Evolutionary conservation across 2,888 invertebrate species (phyloP), one percentile per base, ranked within the genome.

Genomic region (Microctonus aethiopoides): DNA sequence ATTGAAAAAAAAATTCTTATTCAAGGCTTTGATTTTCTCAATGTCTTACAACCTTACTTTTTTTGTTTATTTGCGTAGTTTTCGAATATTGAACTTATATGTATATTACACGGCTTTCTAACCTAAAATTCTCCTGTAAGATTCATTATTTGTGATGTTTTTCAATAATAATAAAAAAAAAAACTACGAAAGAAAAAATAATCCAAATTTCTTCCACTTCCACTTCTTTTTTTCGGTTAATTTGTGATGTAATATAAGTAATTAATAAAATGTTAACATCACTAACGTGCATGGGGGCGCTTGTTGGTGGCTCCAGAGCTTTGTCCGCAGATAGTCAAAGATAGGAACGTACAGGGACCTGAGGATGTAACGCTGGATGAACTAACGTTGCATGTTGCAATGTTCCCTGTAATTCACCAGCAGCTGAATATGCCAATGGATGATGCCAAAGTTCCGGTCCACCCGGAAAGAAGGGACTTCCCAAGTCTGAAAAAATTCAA

Each of bases 291-390:
- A 89, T 88, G 86, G 88, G 88, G 87, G 88, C 88, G 87, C 88
- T 88, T 84, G 89, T 88, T 87, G 88, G 89, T 85, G 88, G 87
- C 87, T 89, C 89, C 89, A 88, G 87, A 88, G 91, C 91, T 90
- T 94, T 92, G 91, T 92, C 92, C 90, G 93, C 92, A 94, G 95
- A 94, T 95, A 95, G 95, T 96, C 95, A 96, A 93, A 96, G 95
- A 92, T 95, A 96, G 90, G 95, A 95, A 89, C 96, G 95, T 88
- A 96, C 96, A 88, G 96, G 96, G 89, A 97, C 95, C 93, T 98
- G 97, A 88, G 96, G 96, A 90, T 97, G 96, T 89, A 98, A 93
- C 89, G 96, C 97, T 87, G 97, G 97, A 89, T 97, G 97, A 87
- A 97, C 95, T 86, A 98, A 92, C 79, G 96, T 94, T 78, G 92